Percentiles rank a stretch among this genome's conserved stretches.
phyloP scores from a whole-genome alignment of 2,113 vertebrate species.

The Oncorhynchus keta region DNA sequence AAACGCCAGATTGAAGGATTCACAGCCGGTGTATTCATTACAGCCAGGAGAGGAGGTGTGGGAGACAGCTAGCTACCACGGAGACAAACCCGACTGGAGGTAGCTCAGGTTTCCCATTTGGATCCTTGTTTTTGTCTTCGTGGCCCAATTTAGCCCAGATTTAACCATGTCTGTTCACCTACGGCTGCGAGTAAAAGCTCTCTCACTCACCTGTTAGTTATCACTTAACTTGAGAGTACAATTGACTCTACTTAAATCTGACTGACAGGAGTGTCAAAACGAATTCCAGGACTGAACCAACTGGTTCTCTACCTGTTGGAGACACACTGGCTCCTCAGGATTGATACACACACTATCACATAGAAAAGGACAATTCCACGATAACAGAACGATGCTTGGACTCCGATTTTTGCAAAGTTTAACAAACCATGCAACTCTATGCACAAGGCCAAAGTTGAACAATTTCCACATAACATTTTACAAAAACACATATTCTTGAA shows the following conservation, averaged over 20 bases:
- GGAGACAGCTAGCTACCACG: constrained; percentile 25
- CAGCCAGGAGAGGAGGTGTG: constrained; percentile 36
- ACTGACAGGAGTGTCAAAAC: background rate
- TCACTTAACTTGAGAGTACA: too few species aligned
- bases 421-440: too few species aligned
- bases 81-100: background rate
- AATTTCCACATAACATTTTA: too few species aligned
- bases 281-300: background rate
- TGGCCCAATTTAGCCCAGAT: background rate
- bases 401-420: too few species aligned
- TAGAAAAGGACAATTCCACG: too few species aligned
- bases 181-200: background rate
- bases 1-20: constrained; percentile 62
- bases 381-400: too few species aligned
- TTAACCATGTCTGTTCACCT: background rate
- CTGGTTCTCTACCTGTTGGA: too few species aligned
- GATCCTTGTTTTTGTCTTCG: background rate
- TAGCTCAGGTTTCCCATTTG: background rate
- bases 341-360: too few species aligned
- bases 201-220: background rate
- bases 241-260: background rate
- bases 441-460: too few species aligned
- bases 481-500: too few species aligned
- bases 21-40: constrained; percentile 45
- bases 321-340: too few species aligned